These are phyloP conservation scores for Eubucco bourcierii DNA, from an alignment of 2,113 vertebrate species.

Conservation along the genomic window DNA sequence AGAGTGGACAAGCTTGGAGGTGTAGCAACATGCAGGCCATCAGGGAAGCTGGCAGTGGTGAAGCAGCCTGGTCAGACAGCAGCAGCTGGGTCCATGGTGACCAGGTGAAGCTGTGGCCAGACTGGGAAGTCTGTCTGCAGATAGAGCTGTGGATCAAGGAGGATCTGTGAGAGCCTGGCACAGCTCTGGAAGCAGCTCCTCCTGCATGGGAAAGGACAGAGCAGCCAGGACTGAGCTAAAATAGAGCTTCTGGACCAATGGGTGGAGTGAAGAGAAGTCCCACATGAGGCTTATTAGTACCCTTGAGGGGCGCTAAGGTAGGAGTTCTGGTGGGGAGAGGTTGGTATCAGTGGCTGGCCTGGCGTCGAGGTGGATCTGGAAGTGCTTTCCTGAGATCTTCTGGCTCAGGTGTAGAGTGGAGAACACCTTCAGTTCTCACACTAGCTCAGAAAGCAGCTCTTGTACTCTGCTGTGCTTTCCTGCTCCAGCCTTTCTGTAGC, in stretches of 20 bases:
- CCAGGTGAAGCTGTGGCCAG: neutral
- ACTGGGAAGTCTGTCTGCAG: neutral
- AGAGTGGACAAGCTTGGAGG: neutral
- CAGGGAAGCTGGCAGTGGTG: neutral
- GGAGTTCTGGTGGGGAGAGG: neutral
- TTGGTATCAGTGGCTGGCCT: neutral
- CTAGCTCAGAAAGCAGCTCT: rapidly evolving
- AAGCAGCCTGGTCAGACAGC: neutral
- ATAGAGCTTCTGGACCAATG: neutral
- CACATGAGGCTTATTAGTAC: neutral
- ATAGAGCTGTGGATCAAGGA: neutral
- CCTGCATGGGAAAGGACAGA: neutral
- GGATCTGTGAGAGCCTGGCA: neutral
- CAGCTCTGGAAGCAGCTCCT: neutral
- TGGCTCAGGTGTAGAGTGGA: neutral
- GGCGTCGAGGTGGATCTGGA: neutral
- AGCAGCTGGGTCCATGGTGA: neutral
- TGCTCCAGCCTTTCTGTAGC: neutral
- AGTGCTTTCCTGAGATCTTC: neutral
- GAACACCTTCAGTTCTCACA: rapidly evolving
- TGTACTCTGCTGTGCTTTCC: neutral
- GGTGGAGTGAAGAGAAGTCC: neutral
- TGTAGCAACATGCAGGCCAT: neutral
- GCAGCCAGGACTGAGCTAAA: neutral
- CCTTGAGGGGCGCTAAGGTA: rapidly evolving